These are phyloP conservation scores for Agelastica alni DNA, from an alignment of 2,888 invertebrate species.

Conservation along the genomic window DNA sequence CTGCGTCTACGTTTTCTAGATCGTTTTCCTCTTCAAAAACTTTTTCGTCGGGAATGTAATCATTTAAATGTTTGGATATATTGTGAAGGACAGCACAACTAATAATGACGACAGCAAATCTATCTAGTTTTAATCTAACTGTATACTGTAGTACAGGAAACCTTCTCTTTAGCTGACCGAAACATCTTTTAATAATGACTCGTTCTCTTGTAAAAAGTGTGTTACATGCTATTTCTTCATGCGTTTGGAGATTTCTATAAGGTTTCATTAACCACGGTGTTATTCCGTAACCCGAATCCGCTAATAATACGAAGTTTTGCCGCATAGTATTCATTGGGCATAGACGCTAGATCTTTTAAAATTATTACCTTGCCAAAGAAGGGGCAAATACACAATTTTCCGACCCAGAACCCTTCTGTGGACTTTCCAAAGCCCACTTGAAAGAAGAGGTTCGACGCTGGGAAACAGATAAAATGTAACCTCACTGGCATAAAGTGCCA, in stretches of 20 bases:
- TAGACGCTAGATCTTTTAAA: background rate
- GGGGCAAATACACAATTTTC: background rate
- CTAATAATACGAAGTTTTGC: background rate
- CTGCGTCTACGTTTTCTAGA: no score
- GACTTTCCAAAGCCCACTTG: no score
- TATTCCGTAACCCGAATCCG: background rate
- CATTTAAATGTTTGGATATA: conserved; percentile 20
- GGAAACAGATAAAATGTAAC: no score
- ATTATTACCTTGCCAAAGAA: background rate
- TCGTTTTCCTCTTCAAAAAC: conserved; percentile 2
- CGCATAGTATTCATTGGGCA: no score
- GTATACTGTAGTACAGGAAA: conserved; percentile 14
- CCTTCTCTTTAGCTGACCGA: conserved; percentile 16
- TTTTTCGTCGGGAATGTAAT: conserved; percentile 2
- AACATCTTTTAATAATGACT: conserved; percentile 17
- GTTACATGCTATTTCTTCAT: conserved; percentile 13
- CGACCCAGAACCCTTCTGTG: no score
- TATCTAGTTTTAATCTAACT: conserved; percentile 10
- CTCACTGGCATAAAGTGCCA: no score
- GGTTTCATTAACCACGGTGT: background rate
- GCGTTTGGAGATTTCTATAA: conserved; percentile 11
- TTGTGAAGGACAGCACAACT: conserved; percentile 19
- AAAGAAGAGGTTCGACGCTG: no score
- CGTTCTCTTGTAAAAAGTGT: conserved; percentile 10
- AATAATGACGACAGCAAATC: conserved; percentile 17